These are phyloP conservation scores for Mystacornis crossleyi DNA, from an alignment of 2,113 vertebrate species.

Conservation along the genomic window DNA sequence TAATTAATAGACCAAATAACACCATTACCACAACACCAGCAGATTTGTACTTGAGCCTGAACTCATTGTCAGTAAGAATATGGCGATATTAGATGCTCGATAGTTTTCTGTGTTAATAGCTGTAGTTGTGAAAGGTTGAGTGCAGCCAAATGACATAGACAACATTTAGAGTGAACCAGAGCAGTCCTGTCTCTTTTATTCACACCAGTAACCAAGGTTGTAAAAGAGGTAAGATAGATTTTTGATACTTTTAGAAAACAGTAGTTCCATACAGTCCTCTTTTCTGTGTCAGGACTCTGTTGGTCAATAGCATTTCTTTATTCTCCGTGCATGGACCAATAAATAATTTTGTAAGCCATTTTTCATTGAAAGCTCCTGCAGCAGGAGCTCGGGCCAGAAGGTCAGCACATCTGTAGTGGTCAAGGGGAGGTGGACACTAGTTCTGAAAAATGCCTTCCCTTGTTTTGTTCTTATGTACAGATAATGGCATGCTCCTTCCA, in stretches of 20 bases:
- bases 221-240: slow-evolving; percentile 7
- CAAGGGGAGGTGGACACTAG: not conserved
- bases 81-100: not conserved
- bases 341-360: slow-evolving; percentile 34
- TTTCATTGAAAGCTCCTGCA: slow-evolving; percentile 28
- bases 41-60: not conserved
- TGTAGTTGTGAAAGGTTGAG: not conserved
- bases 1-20: slow-evolving; percentile 19
- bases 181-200: slow-evolving; percentile 15
- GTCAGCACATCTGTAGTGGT: slow-evolving; percentile 29
- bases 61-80: not conserved
- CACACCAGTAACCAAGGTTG: not conserved
- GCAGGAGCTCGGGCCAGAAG: slow-evolving; percentile 43
- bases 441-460: slow-evolving; percentile 39
- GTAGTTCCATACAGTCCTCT: not conserved
- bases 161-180: not conserved
- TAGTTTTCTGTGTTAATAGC: not conserved
- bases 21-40: not conserved
- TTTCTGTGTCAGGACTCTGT: slow-evolving; percentile 21
- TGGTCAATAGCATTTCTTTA: slow-evolving; percentile 38
- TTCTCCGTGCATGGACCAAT: not conserved
- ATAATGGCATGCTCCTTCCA: slow-evolving; percentile 59
- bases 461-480: slow-evolving; percentile 52
- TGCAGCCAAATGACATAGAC: not conserved
- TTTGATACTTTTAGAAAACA: slow-evolving; percentile 20